Base-by-base conservation (phyloP, 1,140 invertebrate species). In the Ectropis grisescens region DNA sequence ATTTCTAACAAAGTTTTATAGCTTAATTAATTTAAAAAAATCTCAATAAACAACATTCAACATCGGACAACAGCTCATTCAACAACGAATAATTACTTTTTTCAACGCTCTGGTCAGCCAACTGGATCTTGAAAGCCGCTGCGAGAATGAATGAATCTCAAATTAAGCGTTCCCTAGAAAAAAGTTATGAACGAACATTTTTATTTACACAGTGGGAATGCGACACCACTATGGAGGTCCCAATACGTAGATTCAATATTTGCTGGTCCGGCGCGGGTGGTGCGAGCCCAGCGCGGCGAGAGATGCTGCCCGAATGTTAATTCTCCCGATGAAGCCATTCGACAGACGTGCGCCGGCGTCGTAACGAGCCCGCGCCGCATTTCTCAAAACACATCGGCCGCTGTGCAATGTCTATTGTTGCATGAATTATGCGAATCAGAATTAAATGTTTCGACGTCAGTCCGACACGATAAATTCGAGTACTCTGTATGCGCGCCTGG, bases 281-380 rank as follows among this genome's bases (percentile, higher is more conserved):
- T n/a, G n/a, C n/a, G n/a, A n/a, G n/a, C n/a, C n/a, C n/a, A n/a
- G 24, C 33, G 37, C 2, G 32, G 10, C 28, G 13, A 36, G 37
- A 47, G 67, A 75, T 59, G 61, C 62, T 61, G 59, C 26, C 43
- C 51, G 67, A 71, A 79, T 76, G 58, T 75, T 72, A 70, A 80
- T 80, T 64, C 71, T 54, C 58, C 62, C 69, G 50, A 72, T 74
- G 65, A 64, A 70, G 67, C 54, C 65, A 70, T 70, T 69, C 41
- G 50, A 30, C 33, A 56, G 37, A 79, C 74, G 74, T 74, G 74
- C 51, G 33, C 31, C 26, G 68, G 16, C 36, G 41, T 29, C 47
- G 22, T 50, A 71, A 74, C 46, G 56, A 72, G 44, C 49, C 31
- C 33, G 36, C 37, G 50, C 36, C 34, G 48, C 53, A 58, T 49